Evolutionary conservation across 2,113 vertebrate genomes (phyloP), one percentile per base, ranked within the genome.

Genomic region (Brachyhypopomus occidentalis): DNA sequence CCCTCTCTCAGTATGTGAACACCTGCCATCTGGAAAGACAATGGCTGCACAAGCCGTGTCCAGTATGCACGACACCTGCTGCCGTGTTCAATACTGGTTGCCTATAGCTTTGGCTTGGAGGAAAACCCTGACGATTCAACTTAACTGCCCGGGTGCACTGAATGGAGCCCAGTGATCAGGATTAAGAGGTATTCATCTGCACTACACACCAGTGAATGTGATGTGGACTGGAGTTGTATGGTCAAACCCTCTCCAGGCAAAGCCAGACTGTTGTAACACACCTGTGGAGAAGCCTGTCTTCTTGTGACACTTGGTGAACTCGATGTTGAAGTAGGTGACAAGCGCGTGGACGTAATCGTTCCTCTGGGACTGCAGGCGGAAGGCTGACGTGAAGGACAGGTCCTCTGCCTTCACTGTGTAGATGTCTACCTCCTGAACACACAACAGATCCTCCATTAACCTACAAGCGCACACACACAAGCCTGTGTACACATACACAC

Each of bases 231-330:
- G 12, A 11, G 45, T 9, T 14, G 8, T 41, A 41, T 41, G 41
- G 41, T 8, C 41, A 41, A 9, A 41, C 41, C 41, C 1, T 41
- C 41, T 30, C 9, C 45, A 52, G 45, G 45, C 9, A 11, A 52
- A 11, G 45, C 0, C 6, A 22, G 20, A 22, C 38, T 60, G 41
- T 20, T 25, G 34, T 41, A 25, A 1, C 0, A 89, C 88, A 98
- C 98, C 98, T 88, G 98, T 99, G 82, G 97, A 99, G 92, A 99
- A 99, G 17, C 97, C 96, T 3, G 96, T 99, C 86, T 97, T 99
- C 83, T 99, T 99, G 89, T 99, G 98, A 94, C 97, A 99, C 91
- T 99, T 99, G 0, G 97, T 98, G 93, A 99, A 99, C 89, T 99
- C 98, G 0, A 99, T 96, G 91, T 97, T 97, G 91, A 99, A 99